Base-by-base conservation (phyloP, 2,888 invertebrate genomes). In the Hypsopygia costalis region DNA sequence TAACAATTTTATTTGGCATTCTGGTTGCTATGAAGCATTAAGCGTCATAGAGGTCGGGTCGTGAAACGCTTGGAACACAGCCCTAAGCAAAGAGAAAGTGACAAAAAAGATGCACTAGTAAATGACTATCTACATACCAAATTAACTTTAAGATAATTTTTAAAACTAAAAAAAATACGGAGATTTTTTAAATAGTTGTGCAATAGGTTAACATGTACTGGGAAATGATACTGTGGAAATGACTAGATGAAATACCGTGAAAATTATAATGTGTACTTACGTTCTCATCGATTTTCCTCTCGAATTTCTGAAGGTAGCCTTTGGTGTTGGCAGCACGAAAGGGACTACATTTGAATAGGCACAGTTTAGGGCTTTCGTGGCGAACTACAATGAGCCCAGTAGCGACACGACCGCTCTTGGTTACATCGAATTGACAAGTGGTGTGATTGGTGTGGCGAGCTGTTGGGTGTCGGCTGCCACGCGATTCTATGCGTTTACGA, bases 281-380 rank as follows among this genome's bases (percentile, higher is more conserved):
- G 71, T 80, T 81, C 76, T 68, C 88, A 88, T 88, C 62, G 79
- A 82, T 83, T 85, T 82, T 81, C 71, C 79, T 81, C 78, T 79
- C 74, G 76, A 72, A 75, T 52, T 74, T 72, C 68, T 66, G 62
- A 69, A 72, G 59, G 49, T 71, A 65, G 72, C 70, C 69, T 78
- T 77, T 74, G 61, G 67, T 57, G 62, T 79, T 51, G 55, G 58
- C 55, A 69, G 60, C 69, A 76, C 81, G 60, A 79, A 81, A 61
- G 70, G 73, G 89, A 87, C 89, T 89, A 89, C 89, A 89, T 89
- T 88, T 85, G 89, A 89, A 85, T 69, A 69, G 76, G 69, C 81
- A 88, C 82, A 75, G 47, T 62, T 68, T 61, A 76, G 85, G 87
- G 85, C 82, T 83, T 86, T 87, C 85, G 80, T 71, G 68, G 64